Conservation (phyloP, 2,113 vertebrate genomes). For the Nipponia nippon region DNA sequence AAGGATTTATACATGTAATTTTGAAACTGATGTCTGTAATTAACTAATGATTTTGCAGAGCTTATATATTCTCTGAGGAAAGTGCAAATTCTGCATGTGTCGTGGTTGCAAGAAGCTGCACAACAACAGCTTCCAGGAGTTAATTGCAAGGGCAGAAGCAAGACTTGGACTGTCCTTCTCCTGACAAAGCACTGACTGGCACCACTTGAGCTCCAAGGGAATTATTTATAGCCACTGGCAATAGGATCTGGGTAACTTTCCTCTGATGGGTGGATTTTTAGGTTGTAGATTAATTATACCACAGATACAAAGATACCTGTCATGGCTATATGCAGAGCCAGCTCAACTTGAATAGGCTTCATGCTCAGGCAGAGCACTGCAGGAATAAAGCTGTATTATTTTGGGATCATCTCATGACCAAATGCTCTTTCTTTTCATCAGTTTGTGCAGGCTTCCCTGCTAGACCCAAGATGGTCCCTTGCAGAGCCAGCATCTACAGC, state of each 20-base stretch:
- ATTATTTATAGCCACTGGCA: background rate
- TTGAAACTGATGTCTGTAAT: background rate
- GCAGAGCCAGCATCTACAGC: background rate
- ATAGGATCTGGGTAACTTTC: background rate
- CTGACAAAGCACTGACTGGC: accelerated
- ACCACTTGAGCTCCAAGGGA: background rate
- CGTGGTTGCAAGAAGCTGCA: background rate
- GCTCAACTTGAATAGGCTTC: background rate
- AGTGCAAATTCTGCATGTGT: background rate
- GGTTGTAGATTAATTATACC: background rate
- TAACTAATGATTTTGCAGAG: slow-evolving; percentile 6
- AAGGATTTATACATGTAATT: background rate
- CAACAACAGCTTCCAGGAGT: background rate
- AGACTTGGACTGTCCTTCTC: background rate
- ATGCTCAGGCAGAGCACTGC: background rate
- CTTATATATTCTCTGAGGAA: background rate
- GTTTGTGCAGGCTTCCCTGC: background rate
- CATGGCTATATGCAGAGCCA: background rate
- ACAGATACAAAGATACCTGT: background rate
- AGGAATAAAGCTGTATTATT: background rate
- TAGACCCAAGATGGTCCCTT: background rate
- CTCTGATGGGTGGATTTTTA: background rate
- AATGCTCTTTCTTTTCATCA: background rate
- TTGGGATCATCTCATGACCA: background rate
- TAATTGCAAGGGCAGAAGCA: background rate